A percentile compares a stretch with the other conserved stretches of the same genome.
These are phyloP conservation scores for Bombus huntii DNA, from an alignment of 1,140 invertebrate genomes.

Conservation along the genomic window DNA sequence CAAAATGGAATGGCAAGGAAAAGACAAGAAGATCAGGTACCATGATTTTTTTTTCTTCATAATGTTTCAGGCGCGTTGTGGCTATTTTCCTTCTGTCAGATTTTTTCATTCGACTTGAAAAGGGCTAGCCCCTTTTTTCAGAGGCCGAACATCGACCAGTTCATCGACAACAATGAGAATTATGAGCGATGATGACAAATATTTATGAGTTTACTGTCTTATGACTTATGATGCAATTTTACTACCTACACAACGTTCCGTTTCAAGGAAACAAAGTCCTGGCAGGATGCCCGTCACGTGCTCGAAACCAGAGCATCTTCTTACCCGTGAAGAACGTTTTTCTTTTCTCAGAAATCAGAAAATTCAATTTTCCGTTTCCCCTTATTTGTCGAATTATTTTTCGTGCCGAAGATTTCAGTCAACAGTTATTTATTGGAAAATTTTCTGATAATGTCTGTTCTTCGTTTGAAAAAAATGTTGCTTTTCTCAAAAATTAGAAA, in stretches of 20 bases:
- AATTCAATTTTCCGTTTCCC: too few relatives aligned
- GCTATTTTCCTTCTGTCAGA: neutral
- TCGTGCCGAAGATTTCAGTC: too few relatives aligned
- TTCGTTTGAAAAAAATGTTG: neutral
- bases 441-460: neutral
- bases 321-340: neutral
- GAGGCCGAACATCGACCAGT: neutral
- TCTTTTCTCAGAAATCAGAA: too few relatives aligned
- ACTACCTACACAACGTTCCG: conserved; percentile 44
- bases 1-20: neutral
- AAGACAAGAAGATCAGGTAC: conserved; percentile 31
- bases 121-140: conserved; percentile 8
- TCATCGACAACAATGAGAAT: conserved; percentile 59
- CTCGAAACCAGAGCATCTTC: conserved; percentile 4
- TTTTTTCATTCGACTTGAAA: neutral
- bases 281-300: conserved; percentile 40
- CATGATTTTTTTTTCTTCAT: neutral
- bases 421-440: too few relatives aligned
- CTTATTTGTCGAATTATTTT: too few relatives aligned
- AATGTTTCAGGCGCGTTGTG: neutral
- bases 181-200: conserved; percentile 72
- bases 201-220: conserved; percentile 72
- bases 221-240: conserved; percentile 59
- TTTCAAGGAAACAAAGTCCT: neutral
- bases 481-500: too few relatives aligned